phyloP scores from a whole-genome alignment of 2,888 invertebrate species.

The Thecocarcelia acutangulata region DNA sequence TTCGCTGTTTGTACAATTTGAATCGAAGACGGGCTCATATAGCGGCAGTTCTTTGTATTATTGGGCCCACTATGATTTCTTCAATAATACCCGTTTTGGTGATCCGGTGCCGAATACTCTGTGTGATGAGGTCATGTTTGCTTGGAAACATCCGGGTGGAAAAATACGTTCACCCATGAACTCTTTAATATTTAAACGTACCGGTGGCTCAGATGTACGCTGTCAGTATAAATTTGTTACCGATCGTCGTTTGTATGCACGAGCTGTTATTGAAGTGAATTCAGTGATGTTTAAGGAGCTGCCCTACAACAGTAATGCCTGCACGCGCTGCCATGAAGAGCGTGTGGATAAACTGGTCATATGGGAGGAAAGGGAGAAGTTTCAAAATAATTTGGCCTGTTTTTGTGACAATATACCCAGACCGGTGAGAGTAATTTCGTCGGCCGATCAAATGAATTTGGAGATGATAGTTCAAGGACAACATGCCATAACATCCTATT shows the following conservation, averaged over 20 bases:
- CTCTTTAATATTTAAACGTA: conserved; percentile 91
- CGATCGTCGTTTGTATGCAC: conserved; percentile 89
- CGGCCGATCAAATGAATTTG: conserved; percentile 90
- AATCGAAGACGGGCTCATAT: conserved; percentile 95
- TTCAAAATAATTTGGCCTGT: conserved; percentile 87
- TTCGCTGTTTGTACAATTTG: conserved; percentile 92
- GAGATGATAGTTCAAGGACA: conserved; percentile 92
- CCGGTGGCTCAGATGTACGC: conserved; percentile 88
- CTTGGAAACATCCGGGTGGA: conserved; percentile 90
- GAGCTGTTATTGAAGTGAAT: conserved; percentile 88
- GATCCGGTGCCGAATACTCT: conserved; percentile 90
- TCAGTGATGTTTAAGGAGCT: conserved; percentile 92
- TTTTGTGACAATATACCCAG: conserved; percentile 86
- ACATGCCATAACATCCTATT: conserved; percentile 92
- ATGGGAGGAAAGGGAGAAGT: conserved; percentile 88
- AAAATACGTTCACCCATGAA: conserved; percentile 91
- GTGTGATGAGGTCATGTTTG: conserved; percentile 93
- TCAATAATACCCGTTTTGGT: conserved; percentile 93
- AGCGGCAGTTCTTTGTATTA: conserved; percentile 96
- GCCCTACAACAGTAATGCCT: conserved; percentile 89
- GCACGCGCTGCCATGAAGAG: conserved; percentile 93
- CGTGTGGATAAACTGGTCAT: conserved; percentile 91
- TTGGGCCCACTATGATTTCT: conserved; percentile 97
- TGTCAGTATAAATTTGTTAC: conserved; percentile 93
- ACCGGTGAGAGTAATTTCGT: conserved; percentile 87